phyloP scores from a whole-genome alignment of 2,113 vertebrate species.

The Pedionomus torquatus region DNA sequence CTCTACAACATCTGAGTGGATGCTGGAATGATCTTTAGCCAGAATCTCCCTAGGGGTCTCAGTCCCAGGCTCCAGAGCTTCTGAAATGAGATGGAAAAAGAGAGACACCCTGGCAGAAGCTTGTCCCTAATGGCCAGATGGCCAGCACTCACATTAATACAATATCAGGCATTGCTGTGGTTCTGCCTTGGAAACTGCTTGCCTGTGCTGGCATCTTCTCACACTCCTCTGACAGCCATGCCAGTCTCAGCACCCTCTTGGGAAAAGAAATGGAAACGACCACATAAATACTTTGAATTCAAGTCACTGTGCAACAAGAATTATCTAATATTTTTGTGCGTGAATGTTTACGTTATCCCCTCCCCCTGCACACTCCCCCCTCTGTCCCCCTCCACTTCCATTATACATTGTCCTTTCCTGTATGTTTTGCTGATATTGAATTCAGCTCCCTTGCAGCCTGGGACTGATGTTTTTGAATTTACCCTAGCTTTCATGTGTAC shows the following conservation, averaged over 20 bases:
- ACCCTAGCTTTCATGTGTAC: slow-evolving; percentile 45
- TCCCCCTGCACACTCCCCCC: not conserved
- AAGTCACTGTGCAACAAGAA: slow-evolving; percentile 74
- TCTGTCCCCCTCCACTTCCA: not conserved
- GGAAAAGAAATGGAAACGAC: slow-evolving; percentile 74
- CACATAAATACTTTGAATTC: slow-evolving; percentile 70
- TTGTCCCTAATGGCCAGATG: slow-evolving; percentile 74
- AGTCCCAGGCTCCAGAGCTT: slow-evolving; percentile 70
- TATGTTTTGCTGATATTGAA: slow-evolving; percentile 24
- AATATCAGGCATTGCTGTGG: slow-evolving; percentile 73
- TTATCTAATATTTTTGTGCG: slow-evolving; percentile 31
- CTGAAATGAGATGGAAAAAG: slow-evolving; percentile 70
- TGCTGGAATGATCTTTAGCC: slow-evolving; percentile 61
- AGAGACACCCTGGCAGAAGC: slow-evolving; percentile 72
- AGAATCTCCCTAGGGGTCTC: slow-evolving; percentile 65
- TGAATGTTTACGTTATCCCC: slow-evolving; percentile 9
- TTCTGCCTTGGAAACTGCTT: slow-evolving; percentile 80
- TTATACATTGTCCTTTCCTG: slow-evolving; percentile 40
- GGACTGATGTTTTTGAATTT: slow-evolving; percentile 32
- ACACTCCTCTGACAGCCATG: slow-evolving; percentile 55
- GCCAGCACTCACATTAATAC: slow-evolving; percentile 69
- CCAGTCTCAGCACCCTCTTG: slow-evolving; percentile 59
- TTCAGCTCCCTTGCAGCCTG: not conserved
- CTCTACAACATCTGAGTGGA: slow-evolving; percentile 47
- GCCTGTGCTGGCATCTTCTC: slow-evolving; percentile 79